Percentiles rank a stretch among this genome's conserved stretches.
Conservation (phyloP, 2,113 vertebrate species). For the Elephantulus edwardii region DNA sequence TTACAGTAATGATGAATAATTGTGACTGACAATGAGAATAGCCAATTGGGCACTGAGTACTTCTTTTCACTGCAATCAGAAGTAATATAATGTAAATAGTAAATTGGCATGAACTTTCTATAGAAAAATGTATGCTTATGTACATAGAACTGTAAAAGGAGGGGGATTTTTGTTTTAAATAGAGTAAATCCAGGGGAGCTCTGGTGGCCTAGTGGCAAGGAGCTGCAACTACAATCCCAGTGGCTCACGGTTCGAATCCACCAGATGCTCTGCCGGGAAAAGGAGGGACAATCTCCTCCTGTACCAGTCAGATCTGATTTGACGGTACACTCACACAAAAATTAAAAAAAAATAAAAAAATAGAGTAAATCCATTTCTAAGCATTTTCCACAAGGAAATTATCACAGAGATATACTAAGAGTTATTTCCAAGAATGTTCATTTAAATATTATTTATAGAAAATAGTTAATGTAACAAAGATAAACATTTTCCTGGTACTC, state of each 20-base stretch:
- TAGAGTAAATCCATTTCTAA: background rate
- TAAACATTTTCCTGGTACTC: too few relatives aligned
- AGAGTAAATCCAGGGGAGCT: background rate
- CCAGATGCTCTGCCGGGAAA: too few relatives aligned
- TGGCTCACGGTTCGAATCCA: too few relatives aligned
- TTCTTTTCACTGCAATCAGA: background rate
- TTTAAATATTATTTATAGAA: slow-evolving; percentile 18
- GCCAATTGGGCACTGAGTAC: background rate
- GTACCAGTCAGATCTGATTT: too few relatives aligned
- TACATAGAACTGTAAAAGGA: background rate
- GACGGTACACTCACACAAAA: too few relatives aligned
- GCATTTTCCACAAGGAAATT: background rate
- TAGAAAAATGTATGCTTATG: background rate
- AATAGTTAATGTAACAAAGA: too few relatives aligned
- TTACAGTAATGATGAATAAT: background rate
- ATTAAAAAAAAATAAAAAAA: too few relatives aligned
- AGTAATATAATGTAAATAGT: too few relatives aligned
- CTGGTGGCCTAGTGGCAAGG: too few relatives aligned
- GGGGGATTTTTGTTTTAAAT: too few relatives aligned
- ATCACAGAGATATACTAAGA: background rate
- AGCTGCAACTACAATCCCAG: too few relatives aligned
- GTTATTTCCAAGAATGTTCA: slow-evolving; percentile 30
- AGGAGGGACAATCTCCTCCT: too few relatives aligned
- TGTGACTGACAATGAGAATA: background rate
- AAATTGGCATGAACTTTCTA: background rate